A percentile compares a stretch with the other conserved stretches of the same genome.
Conservation (phyloP, 2,797 vertebrate genomes). For the Euthynnus affinis region DNA sequence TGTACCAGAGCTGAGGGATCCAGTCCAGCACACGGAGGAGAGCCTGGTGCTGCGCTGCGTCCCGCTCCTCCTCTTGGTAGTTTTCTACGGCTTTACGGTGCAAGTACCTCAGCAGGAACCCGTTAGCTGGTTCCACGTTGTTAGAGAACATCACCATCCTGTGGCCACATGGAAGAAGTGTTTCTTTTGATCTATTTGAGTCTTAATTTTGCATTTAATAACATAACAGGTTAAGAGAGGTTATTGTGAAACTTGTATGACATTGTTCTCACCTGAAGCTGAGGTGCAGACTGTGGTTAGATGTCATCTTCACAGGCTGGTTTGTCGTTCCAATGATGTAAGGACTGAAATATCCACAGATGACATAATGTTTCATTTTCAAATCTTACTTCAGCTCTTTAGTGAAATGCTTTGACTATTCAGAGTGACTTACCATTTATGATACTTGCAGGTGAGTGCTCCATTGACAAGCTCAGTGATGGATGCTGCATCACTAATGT, state of each 20-base stretch:
- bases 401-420: background rate
- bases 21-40: conserved; percentile 93
- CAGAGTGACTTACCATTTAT: conserved; percentile 93
- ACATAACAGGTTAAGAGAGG: background rate
- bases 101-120: conserved; percentile 94
- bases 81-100: conserved; percentile 94
- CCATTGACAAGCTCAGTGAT: conserved; percentile 96
- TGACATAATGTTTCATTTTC: background rate
- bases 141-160: conserved; percentile 98
- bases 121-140: conserved; percentile 96
- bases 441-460: conserved; percentile 98
- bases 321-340: conserved; percentile 98
- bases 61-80: conserved; percentile 79
- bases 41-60: conserved; percentile 86
- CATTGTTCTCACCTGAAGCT: conserved; percentile 92
- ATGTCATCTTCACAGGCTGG: conserved; percentile 95
- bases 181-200: background rate
- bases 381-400: background rate
- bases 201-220: background rate
- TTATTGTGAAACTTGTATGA: background rate
- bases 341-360: conserved; percentile 84
- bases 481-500: conserved; percentile 91
- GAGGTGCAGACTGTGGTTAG: conserved; percentile 96
- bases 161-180: conserved; percentile 13
- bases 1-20: conserved; percentile 98